These are phyloP conservation scores for Mus musculus DNA, from an alignment of 2,113 vertebrate genomes.

Conservation along the genomic window DNA sequence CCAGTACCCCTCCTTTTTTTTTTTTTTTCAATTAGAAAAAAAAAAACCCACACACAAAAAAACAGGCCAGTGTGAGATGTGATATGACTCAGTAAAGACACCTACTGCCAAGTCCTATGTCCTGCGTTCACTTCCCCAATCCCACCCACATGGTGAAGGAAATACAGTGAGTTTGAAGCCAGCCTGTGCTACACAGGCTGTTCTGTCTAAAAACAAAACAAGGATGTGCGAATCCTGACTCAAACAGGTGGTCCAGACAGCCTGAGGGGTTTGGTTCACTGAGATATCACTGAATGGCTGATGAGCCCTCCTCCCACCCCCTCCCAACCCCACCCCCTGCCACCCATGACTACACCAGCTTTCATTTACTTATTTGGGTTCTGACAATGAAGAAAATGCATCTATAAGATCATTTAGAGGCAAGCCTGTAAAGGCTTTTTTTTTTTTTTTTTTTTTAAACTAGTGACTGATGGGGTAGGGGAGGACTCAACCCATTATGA, in stretches of 20 bases:
- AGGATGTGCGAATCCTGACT: conserved; percentile 64
- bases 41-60: neutral
- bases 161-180: neutral
- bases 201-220: neutral
- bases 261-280: neutral
- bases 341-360: neutral
- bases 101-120: neutral
- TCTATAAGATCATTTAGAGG: neutral
- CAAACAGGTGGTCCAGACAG: conserved; percentile 16
- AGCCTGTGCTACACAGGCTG: neutral
- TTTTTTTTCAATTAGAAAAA: neutral
- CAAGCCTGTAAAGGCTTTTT: neutral
- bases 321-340: neutral
- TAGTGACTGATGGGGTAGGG: neutral
- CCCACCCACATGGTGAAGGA: neutral
- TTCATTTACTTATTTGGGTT: neutral
- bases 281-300: neutral
- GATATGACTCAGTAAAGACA: neutral
- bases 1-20: too few relatives aligned
- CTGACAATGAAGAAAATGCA: neutral
- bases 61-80: neutral
- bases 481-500: neutral
- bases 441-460: neutral
- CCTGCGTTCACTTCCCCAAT: neutral
- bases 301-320: neutral